Evolutionary conservation across 2,888 invertebrate species (phyloP), one percentile per base, ranked within the genome.

Genomic region (Catocala sponsa): DNA sequence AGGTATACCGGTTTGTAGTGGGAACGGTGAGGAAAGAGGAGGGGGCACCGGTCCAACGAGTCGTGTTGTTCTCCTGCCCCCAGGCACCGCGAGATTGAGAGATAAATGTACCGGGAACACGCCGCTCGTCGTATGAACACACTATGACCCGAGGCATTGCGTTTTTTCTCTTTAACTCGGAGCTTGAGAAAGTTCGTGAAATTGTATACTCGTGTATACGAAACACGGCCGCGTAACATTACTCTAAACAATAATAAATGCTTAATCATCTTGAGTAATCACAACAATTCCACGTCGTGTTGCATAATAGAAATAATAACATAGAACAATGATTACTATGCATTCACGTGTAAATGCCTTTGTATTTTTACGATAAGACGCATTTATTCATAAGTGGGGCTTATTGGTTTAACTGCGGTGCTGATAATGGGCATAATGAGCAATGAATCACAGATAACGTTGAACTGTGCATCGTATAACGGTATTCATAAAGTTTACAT

Each of bases 31-130:
- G 50, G 63, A 68, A 49, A 25, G 56, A 59, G 49, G 64, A 60
- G 53, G 70, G 65, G 48, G 35, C 59, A 79, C 81, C 79, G 78
- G 84, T 86, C 74, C 60, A 70, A 81, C 87, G 72, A 82, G 86
- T 85, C 84, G 81, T 81, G 87, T 80, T 85, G 84, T 87, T 84
- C 87, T 87, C 82, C 79, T 85, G 86, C 86, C 84, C 81, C 78
- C 71, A 70, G 76, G 81, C 76, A 74, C 65, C 76, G 74, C 80
- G 68, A 88, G 87, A 90, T 90, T 85, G 79, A 85, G 85, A 82
- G 85, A 90, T 90, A 89, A 88, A 86, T 83, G 81, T 81, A 82
- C 86, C 74, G 72, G 83, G 85, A 85, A 86, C 76, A 66, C 60
- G 46, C 46, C 38, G 70, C 67, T 6, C 35, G 6, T 72, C 72